Evolutionary conservation across 2,888 invertebrate species (phyloP).

Genomic region (Xylocampa areola): DNA sequence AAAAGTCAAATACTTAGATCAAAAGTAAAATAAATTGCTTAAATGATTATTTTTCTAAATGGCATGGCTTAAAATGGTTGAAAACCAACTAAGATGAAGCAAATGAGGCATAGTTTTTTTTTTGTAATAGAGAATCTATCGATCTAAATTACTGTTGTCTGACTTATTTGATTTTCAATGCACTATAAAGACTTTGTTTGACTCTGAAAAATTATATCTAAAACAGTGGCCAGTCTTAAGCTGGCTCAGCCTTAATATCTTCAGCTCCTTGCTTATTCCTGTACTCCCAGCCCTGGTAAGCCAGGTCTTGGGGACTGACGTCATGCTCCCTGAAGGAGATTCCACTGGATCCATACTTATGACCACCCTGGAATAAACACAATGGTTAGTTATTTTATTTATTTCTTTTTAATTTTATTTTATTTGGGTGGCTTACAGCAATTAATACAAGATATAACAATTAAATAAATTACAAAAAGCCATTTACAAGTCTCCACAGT

Average conservation of each 20-base stretch:
- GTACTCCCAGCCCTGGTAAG: conserved; percentile 94
- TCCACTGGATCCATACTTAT: conserved; percentile 85
- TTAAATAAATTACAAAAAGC: no score
- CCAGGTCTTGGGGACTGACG: conserved; percentile 90
- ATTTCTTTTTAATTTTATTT: neutral
- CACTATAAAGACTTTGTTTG: neutral
- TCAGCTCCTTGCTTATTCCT: conserved; percentile 88
- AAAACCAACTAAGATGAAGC: no score
- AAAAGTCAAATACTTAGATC: no score
- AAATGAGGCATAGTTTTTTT: no score
- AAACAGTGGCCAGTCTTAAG: conserved; percentile 63
- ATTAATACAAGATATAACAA: no score
- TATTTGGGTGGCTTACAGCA: no score
- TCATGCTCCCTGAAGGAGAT: conserved; percentile 92
- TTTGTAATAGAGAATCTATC: no score
- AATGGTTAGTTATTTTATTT: neutral
- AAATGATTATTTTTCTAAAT: no score
- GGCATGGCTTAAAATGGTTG: no score
- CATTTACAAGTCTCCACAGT: no score
- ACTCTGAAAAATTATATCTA: neutral
- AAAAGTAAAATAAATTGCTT: no score
- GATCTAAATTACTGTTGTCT: no score
- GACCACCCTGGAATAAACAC: conserved; percentile 69
- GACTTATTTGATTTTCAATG: neutral
- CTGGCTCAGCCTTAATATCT: conserved; percentile 82